Base-by-base conservation (phyloP, 1,140 invertebrate species). In the Vanessa tameamea region DNA sequence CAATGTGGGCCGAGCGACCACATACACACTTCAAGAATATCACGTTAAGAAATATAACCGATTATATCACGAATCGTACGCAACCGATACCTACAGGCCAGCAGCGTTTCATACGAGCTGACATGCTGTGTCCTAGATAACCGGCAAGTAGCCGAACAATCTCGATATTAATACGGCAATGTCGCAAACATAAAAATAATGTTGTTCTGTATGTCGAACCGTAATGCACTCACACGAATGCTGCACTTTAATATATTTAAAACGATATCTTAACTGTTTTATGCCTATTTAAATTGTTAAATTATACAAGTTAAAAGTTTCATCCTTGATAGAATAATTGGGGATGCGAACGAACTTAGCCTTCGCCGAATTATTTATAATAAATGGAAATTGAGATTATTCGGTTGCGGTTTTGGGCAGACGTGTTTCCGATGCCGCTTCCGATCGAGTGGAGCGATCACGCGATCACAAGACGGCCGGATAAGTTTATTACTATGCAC, bases 71-170 rank as follows among this genome's bases (percentile, higher is more conserved):
- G 83, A 87, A 86, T 82, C 69, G 82, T 85, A 88, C 74, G 73
- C 73, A 78, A 78, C 73, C 51, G 69, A 75, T 75, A 69, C 64
- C 64, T 50, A 66, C 47, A 57, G 65, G 65, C 47, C 53, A 63
- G 63, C 77, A 79, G 76, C 82, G 87, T 88, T 87, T 82, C 81
- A 82, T 84, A 78, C 83, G 80, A 85, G 80, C 83, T 85, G 84
- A 86, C 87, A 86, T 83, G 84, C 82, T 83, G 87, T 92, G 90
- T 87, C 89, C 89, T 87, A 92, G 87, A 87, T 92, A 89, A 83
- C 81, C 81, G 82, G 83, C 87, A 87, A 82, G 81, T 83, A 84
- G 81, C 83, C 73, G 70, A 81, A 82, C 80, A 84, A 84, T 87
- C 79, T 81, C 81, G 74, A 74, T 80, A 81, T 83, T 78, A 75